These are phyloP conservation scores for Hyphantria cunea DNA, from an alignment of 1,140 invertebrate genomes.

Conservation along the genomic window DNA sequence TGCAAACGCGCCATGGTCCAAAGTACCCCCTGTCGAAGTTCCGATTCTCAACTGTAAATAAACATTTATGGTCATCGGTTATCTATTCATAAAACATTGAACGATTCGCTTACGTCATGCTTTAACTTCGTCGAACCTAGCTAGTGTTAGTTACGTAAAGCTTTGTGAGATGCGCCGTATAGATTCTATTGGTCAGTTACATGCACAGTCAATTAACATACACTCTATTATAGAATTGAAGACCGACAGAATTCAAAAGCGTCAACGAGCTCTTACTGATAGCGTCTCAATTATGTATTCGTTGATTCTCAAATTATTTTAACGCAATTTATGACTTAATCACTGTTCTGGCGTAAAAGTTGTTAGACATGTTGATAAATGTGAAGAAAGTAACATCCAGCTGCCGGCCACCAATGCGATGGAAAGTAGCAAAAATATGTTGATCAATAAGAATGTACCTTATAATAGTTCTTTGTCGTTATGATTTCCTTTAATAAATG, in stretches of 20 bases:
- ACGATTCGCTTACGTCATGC: not conserved
- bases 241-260: not conserved
- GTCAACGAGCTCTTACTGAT: not conserved
- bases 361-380: conserved; percentile 5
- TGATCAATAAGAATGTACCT: conserved; percentile 20
- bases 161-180: not conserved
- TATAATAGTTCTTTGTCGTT: too few relatives aligned
- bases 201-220: conserved; percentile 14
- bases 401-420: conserved; percentile 1
- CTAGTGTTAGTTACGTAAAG: conserved; percentile 2
- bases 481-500: too few relatives aligned
- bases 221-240: conserved; percentile 1
- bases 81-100: too few relatives aligned
- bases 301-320: not conserved
- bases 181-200: not conserved
- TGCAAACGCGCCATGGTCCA: conserved; percentile 92
- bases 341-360: not conserved
- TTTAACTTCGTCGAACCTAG: too few relatives aligned
- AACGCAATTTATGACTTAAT: not conserved
- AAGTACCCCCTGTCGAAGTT: conserved; percentile 90
- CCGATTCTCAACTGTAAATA: conserved; percentile 81
- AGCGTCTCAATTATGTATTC: conserved; percentile 4
- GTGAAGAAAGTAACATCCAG: conserved; percentile 19
- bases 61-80: too few relatives aligned
- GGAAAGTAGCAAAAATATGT: conserved; percentile 24